Evolutionary conservation across 2,888 invertebrate species (phyloP).

Genomic region (Saturnia japonica): DNA sequence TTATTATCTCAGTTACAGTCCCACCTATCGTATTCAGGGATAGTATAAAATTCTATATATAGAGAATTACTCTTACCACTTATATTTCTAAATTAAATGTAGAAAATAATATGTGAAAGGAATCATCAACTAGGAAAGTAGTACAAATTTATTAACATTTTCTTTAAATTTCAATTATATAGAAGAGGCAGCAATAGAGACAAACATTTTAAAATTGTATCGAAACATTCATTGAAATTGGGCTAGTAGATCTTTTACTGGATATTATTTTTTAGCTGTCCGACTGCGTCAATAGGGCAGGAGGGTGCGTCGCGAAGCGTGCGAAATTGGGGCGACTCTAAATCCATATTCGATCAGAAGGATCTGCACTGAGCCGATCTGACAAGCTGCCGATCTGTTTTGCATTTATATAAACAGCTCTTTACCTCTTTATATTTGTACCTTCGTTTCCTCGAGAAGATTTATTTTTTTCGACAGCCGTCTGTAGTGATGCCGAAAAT

Average conservation of each 20-base stretch:
- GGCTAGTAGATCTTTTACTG: conserved; percentile 13
- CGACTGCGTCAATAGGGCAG: conserved; percentile 65
- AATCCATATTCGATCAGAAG: conserved; percentile 81
- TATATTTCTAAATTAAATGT: too few species aligned
- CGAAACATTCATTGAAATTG: not conserved
- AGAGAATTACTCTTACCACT: too few species aligned
- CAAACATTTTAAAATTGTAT: not conserved
- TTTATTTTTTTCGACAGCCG: conserved; percentile 31
- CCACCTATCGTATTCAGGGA: too few species aligned
- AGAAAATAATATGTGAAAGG: not conserved
- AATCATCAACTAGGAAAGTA: not conserved
- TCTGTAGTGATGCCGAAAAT: not conserved
- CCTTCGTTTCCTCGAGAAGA: conserved; percentile 47
- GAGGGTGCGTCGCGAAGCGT: conserved; percentile 63
- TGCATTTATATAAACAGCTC: conserved; percentile 82
- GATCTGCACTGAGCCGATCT: conserved; percentile 77
- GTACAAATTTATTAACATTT: not conserved
- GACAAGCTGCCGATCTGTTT: conserved; percentile 81
- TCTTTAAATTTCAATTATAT: not conserved
- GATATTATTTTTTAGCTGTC: conserved; percentile 78
- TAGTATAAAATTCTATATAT: too few species aligned
- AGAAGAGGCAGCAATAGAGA: not conserved
- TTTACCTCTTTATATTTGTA: conserved; percentile 65
- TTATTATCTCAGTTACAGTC: not conserved
- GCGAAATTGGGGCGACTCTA: conserved; percentile 71